Percentiles rank a stretch among this genome's conserved stretches.
These are phyloP conservation scores for Troglohyphantes excavatus DNA, from an alignment of 2,888 invertebrate genomes.

Conservation along the genomic window DNA sequence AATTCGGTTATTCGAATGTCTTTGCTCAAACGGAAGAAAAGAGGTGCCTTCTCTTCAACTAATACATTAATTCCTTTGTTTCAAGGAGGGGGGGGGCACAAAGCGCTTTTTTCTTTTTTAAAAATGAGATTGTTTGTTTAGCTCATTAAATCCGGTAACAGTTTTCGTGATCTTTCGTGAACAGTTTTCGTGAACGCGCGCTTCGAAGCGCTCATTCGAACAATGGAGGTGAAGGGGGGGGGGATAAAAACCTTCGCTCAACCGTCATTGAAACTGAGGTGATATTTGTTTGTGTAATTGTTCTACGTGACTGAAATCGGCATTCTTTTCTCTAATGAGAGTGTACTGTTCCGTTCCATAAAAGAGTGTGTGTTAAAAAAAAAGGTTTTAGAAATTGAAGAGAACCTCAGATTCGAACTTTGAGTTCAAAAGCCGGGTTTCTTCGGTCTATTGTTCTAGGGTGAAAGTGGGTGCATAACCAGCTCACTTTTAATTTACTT, in stretches of 20 bases:
- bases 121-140: slow-evolving; percentile 18
- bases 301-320: slow-evolving; percentile 18
- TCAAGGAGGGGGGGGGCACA: background rate
- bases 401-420: background rate
- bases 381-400: no score
- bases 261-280: slow-evolving; percentile 1
- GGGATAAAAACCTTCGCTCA: background rate
- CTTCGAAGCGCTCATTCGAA: slow-evolving; percentile 8
- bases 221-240: background rate
- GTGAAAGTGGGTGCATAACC: background rate
- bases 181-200: background rate
- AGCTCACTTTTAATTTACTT: background rate
- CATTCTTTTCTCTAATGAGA: background rate
- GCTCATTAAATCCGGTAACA: slow-evolving; percentile 7
- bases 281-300: slow-evolving; percentile 39
- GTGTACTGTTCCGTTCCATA: background rate
- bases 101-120: slow-evolving; percentile 19
- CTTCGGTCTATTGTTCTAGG: background rate
- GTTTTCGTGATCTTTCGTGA: slow-evolving; percentile 17
- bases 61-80: slow-evolving; percentile 18
- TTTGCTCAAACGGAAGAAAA: slow-evolving; percentile 15
- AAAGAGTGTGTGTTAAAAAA: background rate
- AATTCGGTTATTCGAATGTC: background rate
- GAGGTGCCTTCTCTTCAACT: background rate
- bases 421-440: background rate